phyloP scores from a whole-genome alignment of 2,113 vertebrate genomes.

The Rhipidura dahli region DNA sequence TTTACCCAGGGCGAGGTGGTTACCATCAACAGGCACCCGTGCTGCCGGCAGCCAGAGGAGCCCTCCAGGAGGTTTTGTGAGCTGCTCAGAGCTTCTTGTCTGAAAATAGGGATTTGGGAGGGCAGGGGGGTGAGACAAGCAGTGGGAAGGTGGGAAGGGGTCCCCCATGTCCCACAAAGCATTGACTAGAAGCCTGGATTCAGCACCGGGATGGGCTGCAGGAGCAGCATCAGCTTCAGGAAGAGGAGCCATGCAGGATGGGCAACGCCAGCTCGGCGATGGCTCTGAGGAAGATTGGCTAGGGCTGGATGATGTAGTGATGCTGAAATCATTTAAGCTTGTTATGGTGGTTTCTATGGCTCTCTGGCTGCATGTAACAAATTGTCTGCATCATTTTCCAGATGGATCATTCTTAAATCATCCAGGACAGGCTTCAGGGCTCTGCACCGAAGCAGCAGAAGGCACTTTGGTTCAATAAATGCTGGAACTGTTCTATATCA shows the following conservation, averaged over 20 bases:
- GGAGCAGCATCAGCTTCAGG: background rate
- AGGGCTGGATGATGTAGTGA: slow-evolving; percentile 26
- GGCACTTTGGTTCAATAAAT: slow-evolving; percentile 26
- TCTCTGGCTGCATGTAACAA: slow-evolving; percentile 58
- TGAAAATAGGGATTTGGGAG: background rate
- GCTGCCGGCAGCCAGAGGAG: background rate
- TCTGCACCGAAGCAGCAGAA: background rate
- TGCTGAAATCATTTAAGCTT: slow-evolving; percentile 50
- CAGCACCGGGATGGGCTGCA: background rate
- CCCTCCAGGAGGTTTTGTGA: background rate
- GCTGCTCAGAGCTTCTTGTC: background rate
- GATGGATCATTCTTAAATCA: slow-evolving; percentile 60
- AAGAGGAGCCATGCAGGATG: background rate
- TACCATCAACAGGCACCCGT: background rate
- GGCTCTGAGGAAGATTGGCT: background rate
- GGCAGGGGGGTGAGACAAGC: background rate
- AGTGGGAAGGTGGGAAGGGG: background rate
- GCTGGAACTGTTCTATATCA: slow-evolving; percentile 3
- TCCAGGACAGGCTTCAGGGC: slow-evolving; percentile 44
- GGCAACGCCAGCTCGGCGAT: background rate
- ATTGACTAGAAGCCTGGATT: background rate
- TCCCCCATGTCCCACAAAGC: background rate
- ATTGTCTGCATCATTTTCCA: slow-evolving; percentile 59
- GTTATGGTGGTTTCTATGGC: slow-evolving; percentile 55
- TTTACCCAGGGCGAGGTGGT: slow-evolving; percentile 6